phyloP scores from a whole-genome alignment of 2,113 vertebrate genomes.

The Microtus richardsoni region DNA sequence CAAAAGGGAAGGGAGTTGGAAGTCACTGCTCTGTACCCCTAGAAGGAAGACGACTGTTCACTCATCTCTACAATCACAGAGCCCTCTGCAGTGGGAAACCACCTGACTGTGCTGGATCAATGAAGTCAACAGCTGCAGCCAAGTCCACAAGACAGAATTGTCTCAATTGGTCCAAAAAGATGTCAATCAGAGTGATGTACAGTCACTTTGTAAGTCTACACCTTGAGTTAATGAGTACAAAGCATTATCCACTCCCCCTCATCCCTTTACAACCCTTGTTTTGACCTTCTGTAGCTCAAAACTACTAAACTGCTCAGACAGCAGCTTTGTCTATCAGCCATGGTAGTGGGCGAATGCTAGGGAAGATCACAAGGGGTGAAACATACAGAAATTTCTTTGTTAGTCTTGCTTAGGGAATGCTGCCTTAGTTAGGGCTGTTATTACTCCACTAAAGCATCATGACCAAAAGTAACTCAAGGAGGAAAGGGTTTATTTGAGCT shows the following conservation, averaged over 20 bases:
- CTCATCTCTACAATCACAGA: neutral
- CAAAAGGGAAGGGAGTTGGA: neutral
- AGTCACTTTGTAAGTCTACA: conserved; percentile 50
- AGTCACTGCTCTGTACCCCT: neutral
- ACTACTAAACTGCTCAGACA: neutral
- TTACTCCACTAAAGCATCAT: neutral
- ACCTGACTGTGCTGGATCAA: conserved; percentile 46
- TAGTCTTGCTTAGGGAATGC: neutral
- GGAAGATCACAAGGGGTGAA: neutral
- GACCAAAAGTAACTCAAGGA: neutral
- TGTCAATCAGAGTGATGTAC: conserved; percentile 64
- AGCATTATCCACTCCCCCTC: neutral
- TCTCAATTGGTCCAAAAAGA: conserved; percentile 70
- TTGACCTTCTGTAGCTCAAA: conserved; percentile 51
- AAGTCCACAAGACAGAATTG: conserved; percentile 56
- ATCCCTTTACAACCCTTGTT: conserved; percentile 58
- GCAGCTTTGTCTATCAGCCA: neutral
- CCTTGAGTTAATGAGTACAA: conserved; percentile 54
- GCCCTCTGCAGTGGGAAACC: conserved; percentile 19
- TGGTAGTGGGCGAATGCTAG: neutral
- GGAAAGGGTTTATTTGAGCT: neutral
- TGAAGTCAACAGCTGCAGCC: conserved; percentile 50
- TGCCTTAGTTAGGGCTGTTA: neutral
- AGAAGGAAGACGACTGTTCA: neutral
- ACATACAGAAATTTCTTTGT: neutral